Evolutionary conservation across 2,113 vertebrate species (phyloP).

Genomic region (Crocuta crocuta): DNA sequence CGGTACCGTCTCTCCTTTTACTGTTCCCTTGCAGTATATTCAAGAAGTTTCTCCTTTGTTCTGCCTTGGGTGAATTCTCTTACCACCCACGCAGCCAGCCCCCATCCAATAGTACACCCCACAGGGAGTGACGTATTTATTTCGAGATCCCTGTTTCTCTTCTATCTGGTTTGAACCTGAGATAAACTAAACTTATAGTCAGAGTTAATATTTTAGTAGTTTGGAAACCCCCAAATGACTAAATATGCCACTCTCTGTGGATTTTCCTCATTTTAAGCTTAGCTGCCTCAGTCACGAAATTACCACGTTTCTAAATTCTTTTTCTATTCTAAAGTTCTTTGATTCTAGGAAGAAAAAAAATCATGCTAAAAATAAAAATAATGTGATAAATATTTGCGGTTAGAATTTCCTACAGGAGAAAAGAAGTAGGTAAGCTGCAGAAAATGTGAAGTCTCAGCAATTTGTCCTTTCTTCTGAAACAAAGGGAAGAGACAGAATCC

Average conservation of each 20-base stretch:
- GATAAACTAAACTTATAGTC: neutral
- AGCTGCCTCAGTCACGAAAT: neutral
- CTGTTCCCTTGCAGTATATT: neutral
- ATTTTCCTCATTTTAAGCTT: neutral
- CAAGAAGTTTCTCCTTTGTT: neutral
- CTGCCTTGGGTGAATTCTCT: neutral
- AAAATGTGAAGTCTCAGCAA: neutral
- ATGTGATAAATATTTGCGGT: slow-evolving; percentile 10
- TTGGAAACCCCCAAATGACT: neutral
- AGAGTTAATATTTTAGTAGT: slow-evolving; percentile 32
- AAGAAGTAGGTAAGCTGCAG: neutral
- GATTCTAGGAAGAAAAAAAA: slow-evolving; percentile 39
- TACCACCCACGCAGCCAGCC: neutral
- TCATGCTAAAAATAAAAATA: neutral
- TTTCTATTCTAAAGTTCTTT: neutral
- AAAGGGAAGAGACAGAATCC: neutral
- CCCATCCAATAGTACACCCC: neutral
- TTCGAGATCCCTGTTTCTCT: neutral
- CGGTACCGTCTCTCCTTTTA: neutral
- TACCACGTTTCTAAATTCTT: neutral
- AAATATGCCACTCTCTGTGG: neutral
- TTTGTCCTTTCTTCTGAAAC: slow-evolving; percentile 42
- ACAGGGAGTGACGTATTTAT: neutral
- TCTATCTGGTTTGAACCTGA: slow-evolving; percentile 54
- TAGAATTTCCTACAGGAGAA: neutral